Conservation (phyloP, 2,888 invertebrate genomes). For the Metallyticus violacea region DNA sequence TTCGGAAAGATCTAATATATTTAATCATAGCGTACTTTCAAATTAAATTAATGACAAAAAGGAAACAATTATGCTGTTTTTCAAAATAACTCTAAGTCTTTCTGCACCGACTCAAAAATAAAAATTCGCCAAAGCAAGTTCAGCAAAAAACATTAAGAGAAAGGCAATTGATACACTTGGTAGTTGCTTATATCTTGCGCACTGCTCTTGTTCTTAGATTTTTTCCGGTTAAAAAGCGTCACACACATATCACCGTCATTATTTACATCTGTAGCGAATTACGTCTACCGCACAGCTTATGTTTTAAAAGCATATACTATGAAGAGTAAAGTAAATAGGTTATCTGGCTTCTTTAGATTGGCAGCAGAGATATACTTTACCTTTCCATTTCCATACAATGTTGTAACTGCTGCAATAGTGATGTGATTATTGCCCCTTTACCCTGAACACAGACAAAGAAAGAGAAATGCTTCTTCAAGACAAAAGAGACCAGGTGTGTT, state of each 20-base stretch:
- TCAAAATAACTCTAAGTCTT: no score
- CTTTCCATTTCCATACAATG: background rate
- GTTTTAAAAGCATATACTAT: background rate
- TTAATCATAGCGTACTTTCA: no score
- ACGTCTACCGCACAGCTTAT: background rate
- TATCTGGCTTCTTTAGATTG: background rate
- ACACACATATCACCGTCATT: background rate
- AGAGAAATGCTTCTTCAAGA: background rate
- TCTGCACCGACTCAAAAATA: no score
- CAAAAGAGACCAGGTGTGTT: background rate
- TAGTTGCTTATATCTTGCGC: no score
- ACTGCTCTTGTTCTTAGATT: no score
- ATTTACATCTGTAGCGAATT: background rate
- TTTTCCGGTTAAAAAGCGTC: no score
- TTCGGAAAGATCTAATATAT: no score
- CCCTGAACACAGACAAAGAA: background rate
- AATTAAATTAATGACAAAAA: no score
- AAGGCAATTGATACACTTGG: no score
- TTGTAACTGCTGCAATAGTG: background rate
- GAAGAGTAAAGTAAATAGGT: background rate
- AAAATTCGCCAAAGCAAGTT: no score
- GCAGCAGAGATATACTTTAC: background rate
- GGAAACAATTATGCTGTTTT: no score
- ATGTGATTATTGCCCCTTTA: background rate
- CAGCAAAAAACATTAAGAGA: no score